Evolutionary conservation across 2,113 vertebrate species (phyloP), one percentile per base, ranked within the genome.

Genomic region (Oryzias woworae): DNA sequence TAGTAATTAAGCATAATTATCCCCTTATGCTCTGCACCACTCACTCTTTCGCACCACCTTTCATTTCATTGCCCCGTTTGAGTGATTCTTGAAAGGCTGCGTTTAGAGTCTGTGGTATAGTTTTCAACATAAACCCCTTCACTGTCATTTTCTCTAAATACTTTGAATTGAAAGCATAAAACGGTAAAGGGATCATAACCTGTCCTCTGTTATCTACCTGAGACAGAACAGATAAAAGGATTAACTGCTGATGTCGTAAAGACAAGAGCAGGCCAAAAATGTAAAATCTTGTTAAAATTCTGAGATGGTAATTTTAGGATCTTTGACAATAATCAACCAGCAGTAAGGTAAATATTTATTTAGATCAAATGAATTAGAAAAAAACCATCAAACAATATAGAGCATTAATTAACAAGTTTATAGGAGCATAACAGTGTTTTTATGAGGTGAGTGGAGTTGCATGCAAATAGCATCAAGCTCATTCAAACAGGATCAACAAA

Each of bases 1-100:
- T 71, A 78, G 71, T 75, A 75, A 85, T 90, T 83, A 83, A 66
- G 53, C 50, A 4, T 85, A 82, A 91, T 89, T 77, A 82, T 72
- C 76, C 61, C 84, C 58, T 70, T 56, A 84, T 80, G 77, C 68
- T 70, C 51, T 42, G 54, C 45, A 71, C 73, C 55, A 49, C 69
- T 69, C 64, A 44, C 49, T 61, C 78, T 43, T 59, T 77, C 71
- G 75, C 63, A 18, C 65, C 67, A 62, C 71, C 73, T 69, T 66
- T 78, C 56, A 79, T 79, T 75, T 69, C 64, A 46, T 60, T 48
- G 42, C 45, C 46, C 13, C 17, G 55, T 28, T 22, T 60, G 57
- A 70, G 59, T 77, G 71, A 66, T 76, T 71, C 62, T 73, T 61
- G 46, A 54, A 59, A 28, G 53, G 65, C 14, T 16, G 53, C 74